Evolutionary conservation across 2,888 invertebrate genomes (phyloP), one percentile per base, ranked within the genome.

Genomic region (Tinea pellionella): DNA sequence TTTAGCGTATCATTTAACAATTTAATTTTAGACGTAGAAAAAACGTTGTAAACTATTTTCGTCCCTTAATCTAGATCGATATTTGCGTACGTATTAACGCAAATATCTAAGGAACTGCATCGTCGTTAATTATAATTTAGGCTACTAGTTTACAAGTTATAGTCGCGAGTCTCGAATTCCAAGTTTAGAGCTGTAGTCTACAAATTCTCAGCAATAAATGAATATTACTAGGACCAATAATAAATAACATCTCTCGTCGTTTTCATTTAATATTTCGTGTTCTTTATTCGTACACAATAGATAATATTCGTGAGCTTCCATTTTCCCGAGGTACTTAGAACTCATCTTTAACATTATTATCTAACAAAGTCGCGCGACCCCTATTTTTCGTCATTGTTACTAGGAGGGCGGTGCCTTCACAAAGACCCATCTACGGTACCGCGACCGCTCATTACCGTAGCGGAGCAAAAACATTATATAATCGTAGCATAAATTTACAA

Each of bases 371-470:
- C 37, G 3, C 9, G 37, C 37, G 37, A 37, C 37, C 32, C 19
- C 15, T 11, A 32, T 32, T 57, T 57, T 32, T 57, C 30, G 57
- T 32, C n/a, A 29, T 57, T 57, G 57, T 57, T 32, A 57, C 57
- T 32, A 32, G n/a, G 32, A 16, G 53, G 32, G 32, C 30, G 16
- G 19, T 24, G 32, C 57, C 57, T 55, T 32, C 57, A 57, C 55
- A 57, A 57, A 57, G 57, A 57, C 32, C 15, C 57, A 32, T 57
- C 32, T 32, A 32, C 32, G 57, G 19, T 7, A n/a, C 32, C 32
- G 30, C 57, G 57, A 57, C 57, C 57, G 57, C 57, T 57, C 57
- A 57, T 57, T 57, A 57, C 57, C 57, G 57, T 29, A 32, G 32
- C 32, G 32, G 11, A 57, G 57, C 57, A 57, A 57, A 57, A 57